Conservation (phyloP, 2,797 vertebrate species). For the Paguma larvata region DNA sequence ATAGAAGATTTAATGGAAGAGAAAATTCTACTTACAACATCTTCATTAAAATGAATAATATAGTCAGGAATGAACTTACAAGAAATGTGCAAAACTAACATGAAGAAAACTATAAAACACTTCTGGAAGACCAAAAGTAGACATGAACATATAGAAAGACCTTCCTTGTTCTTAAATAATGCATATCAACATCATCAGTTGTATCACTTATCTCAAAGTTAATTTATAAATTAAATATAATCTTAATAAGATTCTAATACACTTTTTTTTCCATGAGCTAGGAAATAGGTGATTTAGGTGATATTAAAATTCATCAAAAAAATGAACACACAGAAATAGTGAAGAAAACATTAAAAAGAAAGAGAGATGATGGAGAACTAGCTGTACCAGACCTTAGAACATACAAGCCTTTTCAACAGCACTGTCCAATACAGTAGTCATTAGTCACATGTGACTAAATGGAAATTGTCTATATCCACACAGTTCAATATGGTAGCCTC, state of each 20-base stretch:
- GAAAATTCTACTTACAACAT: not conserved
- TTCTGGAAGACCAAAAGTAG: not conserved
- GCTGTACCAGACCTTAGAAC: not conserved
- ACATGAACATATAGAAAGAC: not conserved
- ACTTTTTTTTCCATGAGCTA: not conserved
- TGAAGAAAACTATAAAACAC: not conserved
- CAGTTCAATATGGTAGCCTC: not conserved
- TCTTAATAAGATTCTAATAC: not conserved
- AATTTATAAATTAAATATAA: conserved; percentile 5
- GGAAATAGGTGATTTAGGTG: not conserved
- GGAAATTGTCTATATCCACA: not conserved
- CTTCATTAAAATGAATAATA: conserved; percentile 4
- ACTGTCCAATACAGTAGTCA: not conserved
- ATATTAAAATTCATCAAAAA: not conserved
- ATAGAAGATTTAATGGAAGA: not conserved
- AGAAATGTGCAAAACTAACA: not conserved
- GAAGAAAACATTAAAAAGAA: not conserved
- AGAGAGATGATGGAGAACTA: not conserved
- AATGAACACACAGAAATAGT: not conserved
- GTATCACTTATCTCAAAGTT: not conserved
- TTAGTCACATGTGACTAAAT: not conserved
- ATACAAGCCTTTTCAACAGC: not conserved
- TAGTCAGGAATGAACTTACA: not conserved
- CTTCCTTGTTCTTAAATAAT: not conserved
- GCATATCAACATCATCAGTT: not conserved